Conservation (phyloP, 2,888 invertebrate species). For the Zhuqinia jingwanae region DNA sequence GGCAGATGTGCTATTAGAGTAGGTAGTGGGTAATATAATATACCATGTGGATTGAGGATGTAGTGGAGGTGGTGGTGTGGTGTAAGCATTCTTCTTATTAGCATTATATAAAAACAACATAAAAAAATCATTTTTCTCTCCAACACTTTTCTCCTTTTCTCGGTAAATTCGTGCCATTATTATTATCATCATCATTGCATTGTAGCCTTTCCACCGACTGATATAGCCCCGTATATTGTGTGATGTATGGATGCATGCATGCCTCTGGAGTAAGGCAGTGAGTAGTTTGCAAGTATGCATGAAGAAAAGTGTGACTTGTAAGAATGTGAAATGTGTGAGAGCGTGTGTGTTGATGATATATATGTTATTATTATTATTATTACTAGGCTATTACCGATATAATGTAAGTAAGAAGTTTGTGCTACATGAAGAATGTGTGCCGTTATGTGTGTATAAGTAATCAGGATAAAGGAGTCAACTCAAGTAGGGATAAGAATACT, state of each 20-base stretch:
- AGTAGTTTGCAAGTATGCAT: not conserved
- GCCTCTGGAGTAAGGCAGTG: constrained; percentile 14
- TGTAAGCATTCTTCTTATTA: constrained; percentile 25
- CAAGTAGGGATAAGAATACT: constrained; percentile 54
- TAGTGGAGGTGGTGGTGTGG: not conserved
- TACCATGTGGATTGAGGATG: too few relatives aligned
- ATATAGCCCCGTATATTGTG: not conserved
- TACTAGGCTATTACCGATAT: constrained; percentile 2
- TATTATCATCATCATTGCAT: not conserved
- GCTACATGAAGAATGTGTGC: constrained; percentile 32
- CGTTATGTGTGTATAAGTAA: constrained; percentile 54
- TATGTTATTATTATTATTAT: constrained; percentile 33
- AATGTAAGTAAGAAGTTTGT: not conserved
- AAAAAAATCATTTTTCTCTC: constrained; percentile 20
- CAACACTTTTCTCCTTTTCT: not conserved
- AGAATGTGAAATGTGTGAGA: constrained; percentile 46
- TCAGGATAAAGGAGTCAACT: constrained; percentile 56
- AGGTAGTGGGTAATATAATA: too few relatives aligned
- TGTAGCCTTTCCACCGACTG: not conserved
- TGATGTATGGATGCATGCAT: not conserved
- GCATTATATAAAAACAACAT: constrained; percentile 24
- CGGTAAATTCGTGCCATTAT: constrained; percentile 17
- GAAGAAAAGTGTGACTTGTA: constrained; percentile 42
- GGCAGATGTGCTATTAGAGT: constrained; percentile 31
- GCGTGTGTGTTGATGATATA: too few relatives aligned